Conservation (phyloP, 2,888 invertebrate species). For the Eupithecia dodoneata region DNA sequence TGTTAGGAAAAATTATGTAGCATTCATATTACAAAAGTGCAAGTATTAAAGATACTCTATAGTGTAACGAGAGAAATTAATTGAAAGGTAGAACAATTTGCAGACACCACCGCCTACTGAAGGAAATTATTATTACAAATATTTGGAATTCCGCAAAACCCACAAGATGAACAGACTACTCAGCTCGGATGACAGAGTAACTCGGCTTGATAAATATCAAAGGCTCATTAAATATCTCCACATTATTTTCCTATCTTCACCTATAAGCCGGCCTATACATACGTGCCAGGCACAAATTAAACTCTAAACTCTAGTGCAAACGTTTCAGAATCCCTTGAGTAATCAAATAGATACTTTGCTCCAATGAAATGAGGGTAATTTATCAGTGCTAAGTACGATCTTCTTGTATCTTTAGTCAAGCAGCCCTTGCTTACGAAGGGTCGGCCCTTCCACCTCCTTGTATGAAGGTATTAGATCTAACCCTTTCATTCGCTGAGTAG, state of each 20-base stretch:
- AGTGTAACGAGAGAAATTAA: background rate
- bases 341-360: constrained; percentile 9
- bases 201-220: background rate
- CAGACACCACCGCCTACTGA: background rate
- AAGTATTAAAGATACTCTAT: background rate
- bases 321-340: constrained; percentile 14
- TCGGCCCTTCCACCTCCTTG: constrained; percentile 22
- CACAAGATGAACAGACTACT: background rate
- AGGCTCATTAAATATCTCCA: constrained; percentile 11
- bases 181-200: background rate
- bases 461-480: too few relatives aligned
- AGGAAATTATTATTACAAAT: background rate
- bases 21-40: background rate
- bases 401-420: constrained; percentile 43
- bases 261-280: background rate
- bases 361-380: constrained; percentile 28
- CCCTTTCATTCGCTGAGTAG: too few relatives aligned
- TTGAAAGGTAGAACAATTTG: background rate
- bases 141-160: background rate
- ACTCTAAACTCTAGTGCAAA: background rate
- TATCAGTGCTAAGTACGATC: constrained; percentile 44
- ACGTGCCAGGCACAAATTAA: background rate
- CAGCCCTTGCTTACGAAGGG: constrained; percentile 42
- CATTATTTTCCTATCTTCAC: constrained; percentile 17
- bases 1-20: background rate